Percentiles rank a stretch among this genome's conserved stretches.
Conservation (phyloP, 2,113 vertebrate genomes). For the Mesocricetus auratus region DNA sequence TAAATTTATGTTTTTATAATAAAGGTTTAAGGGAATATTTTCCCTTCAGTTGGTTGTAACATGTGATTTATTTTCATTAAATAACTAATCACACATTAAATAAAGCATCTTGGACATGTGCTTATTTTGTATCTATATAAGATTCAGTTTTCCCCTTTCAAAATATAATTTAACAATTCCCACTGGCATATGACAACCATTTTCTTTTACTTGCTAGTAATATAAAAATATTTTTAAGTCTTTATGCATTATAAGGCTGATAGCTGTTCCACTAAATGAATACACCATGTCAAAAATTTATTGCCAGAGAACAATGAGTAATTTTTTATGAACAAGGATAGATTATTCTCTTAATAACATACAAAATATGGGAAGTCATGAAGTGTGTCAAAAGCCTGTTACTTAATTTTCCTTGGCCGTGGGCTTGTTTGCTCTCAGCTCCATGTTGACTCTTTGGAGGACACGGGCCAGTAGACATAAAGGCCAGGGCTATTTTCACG, state of each 20-base stretch:
- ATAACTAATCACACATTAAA: conserved; percentile 16
- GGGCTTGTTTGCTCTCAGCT: conserved; percentile 47
- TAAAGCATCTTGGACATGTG: background rate
- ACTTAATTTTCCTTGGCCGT: conserved; percentile 68
- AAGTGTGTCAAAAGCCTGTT: conserved; percentile 67
- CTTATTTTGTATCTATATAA: conserved; percentile 29
- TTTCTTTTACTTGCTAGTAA: background rate
- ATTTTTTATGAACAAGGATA: background rate
- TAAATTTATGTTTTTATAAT: background rate
- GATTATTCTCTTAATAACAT: conserved; percentile 25
- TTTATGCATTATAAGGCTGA: conserved; percentile 28
- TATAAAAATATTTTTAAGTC: conserved; percentile 25
- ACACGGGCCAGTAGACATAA: conserved; percentile 56
- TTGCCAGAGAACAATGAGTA: conserved; percentile 33
- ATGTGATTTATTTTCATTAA: conserved; percentile 8
- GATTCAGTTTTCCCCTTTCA: background rate
- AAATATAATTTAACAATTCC: conserved; percentile 8
- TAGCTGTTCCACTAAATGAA: conserved; percentile 26
- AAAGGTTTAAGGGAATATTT: background rate
- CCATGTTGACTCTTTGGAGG: conserved; percentile 15
- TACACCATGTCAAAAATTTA: background rate
- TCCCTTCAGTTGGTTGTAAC: background rate
- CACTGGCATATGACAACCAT: background rate
- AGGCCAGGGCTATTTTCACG: conserved; percentile 72
- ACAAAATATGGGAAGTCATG: background rate